Conservation (phyloP, 2,113 vertebrate species). For the Tricholaema leucomelas region DNA sequence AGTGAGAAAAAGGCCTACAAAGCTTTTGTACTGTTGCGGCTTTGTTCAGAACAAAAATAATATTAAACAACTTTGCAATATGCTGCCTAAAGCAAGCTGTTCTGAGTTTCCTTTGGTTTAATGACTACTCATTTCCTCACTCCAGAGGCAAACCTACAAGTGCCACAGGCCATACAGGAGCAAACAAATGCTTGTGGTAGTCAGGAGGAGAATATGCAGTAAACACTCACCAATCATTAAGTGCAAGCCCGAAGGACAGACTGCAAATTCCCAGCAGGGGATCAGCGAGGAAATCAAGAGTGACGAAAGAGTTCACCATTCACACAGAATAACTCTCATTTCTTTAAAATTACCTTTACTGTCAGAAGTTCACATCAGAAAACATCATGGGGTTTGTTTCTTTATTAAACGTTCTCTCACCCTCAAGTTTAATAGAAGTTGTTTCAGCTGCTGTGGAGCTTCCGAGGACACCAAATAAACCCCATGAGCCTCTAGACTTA, state of each 20-base stretch:
- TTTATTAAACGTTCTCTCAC: neutral
- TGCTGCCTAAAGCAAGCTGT: conserved; percentile 33
- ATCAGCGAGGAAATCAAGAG: neutral
- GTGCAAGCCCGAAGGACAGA: neutral
- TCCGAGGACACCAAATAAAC: neutral
- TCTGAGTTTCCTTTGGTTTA: conserved; percentile 16
- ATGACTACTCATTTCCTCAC: conserved; percentile 31
- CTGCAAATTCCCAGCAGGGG: neutral
- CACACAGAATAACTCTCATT: neutral
- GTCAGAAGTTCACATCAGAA: neutral
- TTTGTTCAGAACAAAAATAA: neutral
- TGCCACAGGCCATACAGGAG: conserved; percentile 1
- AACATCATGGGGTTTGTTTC: neutral
- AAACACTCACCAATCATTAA: neutral
- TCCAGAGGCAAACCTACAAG: neutral
- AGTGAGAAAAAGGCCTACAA: neutral
- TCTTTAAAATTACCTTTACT: neutral
- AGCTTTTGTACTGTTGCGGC: neutral
- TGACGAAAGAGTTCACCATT: neutral
- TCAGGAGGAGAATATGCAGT: neutral
- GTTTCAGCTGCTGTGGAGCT: neutral
- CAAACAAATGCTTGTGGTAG: neutral
- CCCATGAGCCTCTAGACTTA: neutral
- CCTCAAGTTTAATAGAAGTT: neutral
- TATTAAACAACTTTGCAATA: conserved; percentile 5